Percentiles rank a stretch among this genome's conserved stretches.
phyloP scores from a whole-genome alignment of 2,888 invertebrate genomes.

The Volucella zonaria region DNA sequence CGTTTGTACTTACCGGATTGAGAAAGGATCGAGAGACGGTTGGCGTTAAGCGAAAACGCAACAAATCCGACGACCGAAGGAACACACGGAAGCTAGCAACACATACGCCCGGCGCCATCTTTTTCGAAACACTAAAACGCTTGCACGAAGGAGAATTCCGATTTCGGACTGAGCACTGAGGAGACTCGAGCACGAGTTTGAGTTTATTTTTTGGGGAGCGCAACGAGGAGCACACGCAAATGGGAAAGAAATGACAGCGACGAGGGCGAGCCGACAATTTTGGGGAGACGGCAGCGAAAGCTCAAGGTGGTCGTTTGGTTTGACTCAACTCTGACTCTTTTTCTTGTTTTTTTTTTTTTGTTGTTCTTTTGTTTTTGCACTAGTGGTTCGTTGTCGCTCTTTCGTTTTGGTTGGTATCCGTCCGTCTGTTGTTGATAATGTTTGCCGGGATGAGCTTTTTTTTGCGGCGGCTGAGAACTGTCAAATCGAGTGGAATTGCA shows the following conservation, averaged over 20 bases:
- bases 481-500: conserved; percentile 25
- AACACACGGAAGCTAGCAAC: conserved; percentile 85
- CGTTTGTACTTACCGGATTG: conserved; percentile 62
- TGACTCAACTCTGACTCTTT: background rate
- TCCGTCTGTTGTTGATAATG: conserved; percentile 56
- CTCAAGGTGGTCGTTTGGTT: conserved; percentile 34
- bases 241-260: background rate
- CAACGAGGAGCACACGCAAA: background rate
- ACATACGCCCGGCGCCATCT: conserved; percentile 86
- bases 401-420: conserved; percentile 37
- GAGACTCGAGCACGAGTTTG: conserved; percentile 25
- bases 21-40: conserved; percentile 56
- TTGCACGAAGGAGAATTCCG: conserved; percentile 51
- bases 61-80: conserved; percentile 84
- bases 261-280: conserved; percentile 12
- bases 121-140: conserved; percentile 76
- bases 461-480: conserved; percentile 28
- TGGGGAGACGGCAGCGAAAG: conserved; percentile 54
- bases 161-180: conserved; percentile 62
- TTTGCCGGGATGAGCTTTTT: conserved; percentile 67
- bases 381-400: too few species aligned
- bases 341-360: background rate
- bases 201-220: conserved; percentile 54
- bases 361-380: conserved; percentile 5
- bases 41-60: conserved; percentile 82